Percentiles rank a stretch among this genome's conserved stretches.
Evolutionary conservation across 2,797 vertebrate species (phyloP).

Genomic region (Tiaroga cobitis): DNA sequence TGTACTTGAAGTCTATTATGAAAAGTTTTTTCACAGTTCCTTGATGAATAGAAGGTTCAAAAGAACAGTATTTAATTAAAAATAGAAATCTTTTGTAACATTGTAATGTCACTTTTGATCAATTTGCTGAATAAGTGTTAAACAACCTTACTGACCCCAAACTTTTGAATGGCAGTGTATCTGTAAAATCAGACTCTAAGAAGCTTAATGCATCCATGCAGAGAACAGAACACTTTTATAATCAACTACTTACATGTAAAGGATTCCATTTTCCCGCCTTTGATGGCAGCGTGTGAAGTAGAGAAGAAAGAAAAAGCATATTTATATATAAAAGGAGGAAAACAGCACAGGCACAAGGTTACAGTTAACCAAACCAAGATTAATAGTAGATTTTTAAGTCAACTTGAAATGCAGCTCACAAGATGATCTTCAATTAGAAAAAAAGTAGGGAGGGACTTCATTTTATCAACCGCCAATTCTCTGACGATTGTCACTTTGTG

Average conservation of each 20-base stretch:
- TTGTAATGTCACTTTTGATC: background rate
- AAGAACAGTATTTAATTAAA: background rate
- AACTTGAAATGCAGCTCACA: background rate
- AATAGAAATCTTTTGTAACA: background rate
- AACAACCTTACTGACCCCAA: background rate
- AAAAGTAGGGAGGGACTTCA: background rate
- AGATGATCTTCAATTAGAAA: background rate
- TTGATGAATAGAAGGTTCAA: background rate
- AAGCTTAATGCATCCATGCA: background rate
- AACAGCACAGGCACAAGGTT: too few species aligned
- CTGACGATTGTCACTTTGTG: background rate
- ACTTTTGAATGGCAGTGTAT: background rate
- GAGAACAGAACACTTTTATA: background rate
- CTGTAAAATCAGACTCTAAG: background rate
- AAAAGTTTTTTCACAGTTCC: background rate
- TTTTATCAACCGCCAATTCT: background rate
- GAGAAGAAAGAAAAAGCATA: conserved; percentile 72
- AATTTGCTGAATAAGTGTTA: background rate
- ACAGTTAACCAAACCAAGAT: background rate
- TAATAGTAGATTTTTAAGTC: background rate
- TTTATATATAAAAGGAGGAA: conserved; percentile 53
- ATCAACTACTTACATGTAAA: conserved; percentile 88
- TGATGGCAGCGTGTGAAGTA: conserved; percentile 72
- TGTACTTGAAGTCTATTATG: background rate
- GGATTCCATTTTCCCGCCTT: conserved; percentile 98